phyloP scores from a whole-genome alignment of 2,113 vertebrate genomes.

The Podarcis muralis region DNA sequence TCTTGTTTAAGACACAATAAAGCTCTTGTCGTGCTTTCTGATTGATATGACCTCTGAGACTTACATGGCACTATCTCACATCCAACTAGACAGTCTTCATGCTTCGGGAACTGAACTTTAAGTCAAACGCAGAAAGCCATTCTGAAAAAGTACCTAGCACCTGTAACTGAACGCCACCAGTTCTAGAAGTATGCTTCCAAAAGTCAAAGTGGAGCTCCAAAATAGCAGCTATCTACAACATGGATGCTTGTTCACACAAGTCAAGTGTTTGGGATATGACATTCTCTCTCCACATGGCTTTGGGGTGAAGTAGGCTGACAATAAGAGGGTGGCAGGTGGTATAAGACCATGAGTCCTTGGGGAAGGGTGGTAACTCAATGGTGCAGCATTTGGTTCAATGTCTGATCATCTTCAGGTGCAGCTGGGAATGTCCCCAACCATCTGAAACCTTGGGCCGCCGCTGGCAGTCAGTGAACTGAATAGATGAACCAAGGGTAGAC shows the following conservation, averaged over 20 bases:
- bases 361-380: too few relatives aligned
- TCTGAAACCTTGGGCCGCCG: too few relatives aligned
- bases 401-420: too few relatives aligned
- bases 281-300: too few relatives aligned
- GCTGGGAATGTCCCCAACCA: too few relatives aligned
- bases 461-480: too few relatives aligned
- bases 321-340: not conserved
- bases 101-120: not conserved
- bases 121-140: not conserved
- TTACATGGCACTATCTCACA: not conserved
- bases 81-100: not conserved
- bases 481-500: too few relatives aligned
- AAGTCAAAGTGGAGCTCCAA: not conserved
- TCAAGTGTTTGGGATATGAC: not conserved
- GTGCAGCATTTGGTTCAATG: too few relatives aligned
- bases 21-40: not conserved
- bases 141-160: not conserved
- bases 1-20: not conserved
- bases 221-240: not conserved
- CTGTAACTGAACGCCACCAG: not conserved
- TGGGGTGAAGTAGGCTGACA: not conserved
- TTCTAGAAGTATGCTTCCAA: not conserved
- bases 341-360: not conserved
- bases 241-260: not conserved
- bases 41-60: not conserved